These are phyloP conservation scores for Diabrotica undecimpunctata DNA, from an alignment of 1,140 invertebrate genomes.

Conservation along the genomic window DNA sequence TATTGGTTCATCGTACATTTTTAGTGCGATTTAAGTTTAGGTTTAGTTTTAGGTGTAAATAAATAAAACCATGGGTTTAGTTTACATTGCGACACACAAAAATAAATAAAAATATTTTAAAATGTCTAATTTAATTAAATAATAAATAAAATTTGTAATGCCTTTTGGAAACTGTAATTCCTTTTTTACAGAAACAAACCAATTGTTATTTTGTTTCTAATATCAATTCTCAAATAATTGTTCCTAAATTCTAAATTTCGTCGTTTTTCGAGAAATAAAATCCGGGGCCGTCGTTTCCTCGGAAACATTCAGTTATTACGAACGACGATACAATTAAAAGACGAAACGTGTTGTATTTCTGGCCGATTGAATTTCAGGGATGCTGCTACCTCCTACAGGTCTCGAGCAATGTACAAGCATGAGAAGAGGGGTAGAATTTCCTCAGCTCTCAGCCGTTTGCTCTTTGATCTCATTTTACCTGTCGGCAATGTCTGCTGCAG, in stretches of 20 bases:
- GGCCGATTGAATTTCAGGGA: background rate
- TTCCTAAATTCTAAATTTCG: background rate
- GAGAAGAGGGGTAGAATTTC: background rate
- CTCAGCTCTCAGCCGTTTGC: background rate
- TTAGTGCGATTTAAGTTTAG: too few relatives aligned
- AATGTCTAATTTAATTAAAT: too few relatives aligned
- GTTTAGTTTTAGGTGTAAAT: too few relatives aligned
- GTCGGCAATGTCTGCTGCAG: background rate
- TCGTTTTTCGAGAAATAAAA: background rate
- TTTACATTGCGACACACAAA: too few relatives aligned
- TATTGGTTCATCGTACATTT: too few relatives aligned
- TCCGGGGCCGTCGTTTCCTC: background rate
- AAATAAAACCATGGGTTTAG: too few relatives aligned
- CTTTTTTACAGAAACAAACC: background rate
- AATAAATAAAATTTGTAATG: too few relatives aligned
- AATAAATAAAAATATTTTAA: too few relatives aligned
- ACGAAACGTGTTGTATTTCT: conserved; percentile 2
- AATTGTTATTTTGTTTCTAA: background rate
- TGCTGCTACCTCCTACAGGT: background rate
- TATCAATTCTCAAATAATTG: background rate
- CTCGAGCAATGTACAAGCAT: background rate
- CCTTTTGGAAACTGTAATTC: too few relatives aligned
- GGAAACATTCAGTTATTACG: background rate
- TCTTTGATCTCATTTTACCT: conserved; percentile 2
- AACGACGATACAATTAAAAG: conserved; percentile 1